Base-by-base conservation (phyloP, 2,888 invertebrate genomes). In the Chironomus tentans region DNA sequence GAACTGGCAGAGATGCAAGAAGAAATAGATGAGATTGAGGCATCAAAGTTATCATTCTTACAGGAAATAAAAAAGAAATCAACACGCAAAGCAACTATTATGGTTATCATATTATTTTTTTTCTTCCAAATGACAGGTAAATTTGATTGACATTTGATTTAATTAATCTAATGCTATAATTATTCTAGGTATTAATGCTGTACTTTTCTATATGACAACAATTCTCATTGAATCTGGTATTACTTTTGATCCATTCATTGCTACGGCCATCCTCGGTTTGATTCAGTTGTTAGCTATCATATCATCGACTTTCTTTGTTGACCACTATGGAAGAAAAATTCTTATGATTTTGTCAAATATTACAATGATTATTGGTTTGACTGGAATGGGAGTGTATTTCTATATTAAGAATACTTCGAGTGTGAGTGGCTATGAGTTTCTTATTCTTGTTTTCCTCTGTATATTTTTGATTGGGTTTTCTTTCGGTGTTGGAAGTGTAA, bases 271-370 rank as follows among this genome's bases (percentile, higher is more conserved):
- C 7, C 21, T 74, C 2, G 74, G 47, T 0, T 12, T 28, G 0
- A 22, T 65, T 22, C 65, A 65, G 24, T 10, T 68, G 0, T 1
- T 74, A 21, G 68, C 21, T 22, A 48, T 22, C 4, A 13, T 65
- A 5, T 21, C 18, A 7, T 68, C 74, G 4, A 18, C 24, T 5
- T 7, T 24, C 4, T 47, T 74, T 7, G 74, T 74, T 7, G 74
- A 74, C 24, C 65, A 61, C 1, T 74, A 21, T n/a, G 74, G 74
- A 65, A 46, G 74, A n/a, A 65, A 24, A 74, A 38, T 65, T 47
- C 18, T 74, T 1, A 21, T 74, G 4, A 68, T 74, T 10, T 6
- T 68, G 7, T 46, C 68, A 48, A 22, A 21, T 15, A n/a, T 21
- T 7, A n/a, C 68, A 4, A 74, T 74, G 74, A 47, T 24, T 15